These are phyloP conservation scores for Lucilia cuprina DNA, from an alignment of 1,140 invertebrate genomes.

Conservation along the genomic window DNA sequence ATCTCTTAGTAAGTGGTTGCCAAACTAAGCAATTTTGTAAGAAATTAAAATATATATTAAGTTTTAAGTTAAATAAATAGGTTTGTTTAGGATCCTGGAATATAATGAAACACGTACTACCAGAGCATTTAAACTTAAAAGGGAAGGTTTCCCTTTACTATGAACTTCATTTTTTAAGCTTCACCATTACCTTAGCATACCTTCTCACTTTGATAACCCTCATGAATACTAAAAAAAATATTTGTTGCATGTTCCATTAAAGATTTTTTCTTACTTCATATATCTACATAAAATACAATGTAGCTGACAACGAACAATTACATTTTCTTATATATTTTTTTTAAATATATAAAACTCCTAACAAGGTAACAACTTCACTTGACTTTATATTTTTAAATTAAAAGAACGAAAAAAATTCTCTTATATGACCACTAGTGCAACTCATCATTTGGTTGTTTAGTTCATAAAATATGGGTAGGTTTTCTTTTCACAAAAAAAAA, in stretches of 20 bases:
- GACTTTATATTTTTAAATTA: not conserved
- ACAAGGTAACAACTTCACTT: not conserved
- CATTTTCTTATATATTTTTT: not conserved
- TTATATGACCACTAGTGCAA: not conserved
- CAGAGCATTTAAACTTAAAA: not conserved
- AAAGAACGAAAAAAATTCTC: not conserved
- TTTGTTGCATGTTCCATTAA: not conserved
- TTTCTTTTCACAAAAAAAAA: not conserved
- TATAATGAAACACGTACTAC: not conserved
- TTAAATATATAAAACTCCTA: not conserved
- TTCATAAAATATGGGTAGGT: slow-evolving; percentile 7
- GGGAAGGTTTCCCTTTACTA: not conserved
- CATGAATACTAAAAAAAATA: not conserved
- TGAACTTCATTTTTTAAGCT: too few relatives aligned
- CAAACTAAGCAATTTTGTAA: too few relatives aligned
- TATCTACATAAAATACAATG: not conserved
- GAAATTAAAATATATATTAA: not conserved
- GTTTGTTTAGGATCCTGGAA: not conserved
- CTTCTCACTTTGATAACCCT: not conserved
- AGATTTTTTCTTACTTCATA: not conserved
- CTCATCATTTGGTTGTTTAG: not conserved
- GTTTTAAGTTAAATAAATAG: not conserved
- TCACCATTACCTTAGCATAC: not conserved
- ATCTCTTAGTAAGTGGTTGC: too few relatives aligned
- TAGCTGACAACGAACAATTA: slow-evolving; percentile 14